Evolutionary conservation across 1,140 invertebrate species (phyloP), one percentile per base, ranked within the genome.

Genomic region (Melipona quadrifasciata): DNA sequence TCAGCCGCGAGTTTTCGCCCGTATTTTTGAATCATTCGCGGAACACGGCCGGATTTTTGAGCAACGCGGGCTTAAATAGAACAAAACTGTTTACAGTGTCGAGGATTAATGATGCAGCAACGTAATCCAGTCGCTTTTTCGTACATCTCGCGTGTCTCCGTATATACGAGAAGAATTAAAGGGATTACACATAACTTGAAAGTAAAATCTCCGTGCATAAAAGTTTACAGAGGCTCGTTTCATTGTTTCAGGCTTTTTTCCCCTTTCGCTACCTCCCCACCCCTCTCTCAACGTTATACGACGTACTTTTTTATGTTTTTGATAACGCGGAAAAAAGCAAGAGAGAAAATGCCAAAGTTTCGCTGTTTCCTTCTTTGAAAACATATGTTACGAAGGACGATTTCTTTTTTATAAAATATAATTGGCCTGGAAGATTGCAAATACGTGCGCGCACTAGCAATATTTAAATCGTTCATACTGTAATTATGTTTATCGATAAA

Each of bases 21-120:
- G 31, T 34, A 55, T 79, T 68, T 79, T 39, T 24, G 27, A 47
- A 31, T 34, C 17, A 79, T 68, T 24, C 39, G 16, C 11, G 51
- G 27, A n/a, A 68, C 64, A 79, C 27, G 77, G 16, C 0, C 24
- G 77, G 77, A 31, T 79, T 68, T 78, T 79, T 68, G 21, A 64
- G 34, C 14, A 21, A 27, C 61, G 27, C 61, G 10, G 47, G 77
- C 14, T 79, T 68, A 79, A 79, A 68, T 55, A 47, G 31, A 72
- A 80, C 55, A 80, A 80, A 72, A 72, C 55, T 80, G 68, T 80
- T 80, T 61, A 73, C 79, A 55, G 34, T 72, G 34, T 58, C 14
- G 55, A 17, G 68, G 68, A 73, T 61, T 72, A 72, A 80, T 61
- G 68, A 61, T 47, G 79, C 65, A 72, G 79, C 34, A 80, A 61